phyloP scores from a whole-genome alignment of 2,113 vertebrate species.

The Pteropus alecto region DNA sequence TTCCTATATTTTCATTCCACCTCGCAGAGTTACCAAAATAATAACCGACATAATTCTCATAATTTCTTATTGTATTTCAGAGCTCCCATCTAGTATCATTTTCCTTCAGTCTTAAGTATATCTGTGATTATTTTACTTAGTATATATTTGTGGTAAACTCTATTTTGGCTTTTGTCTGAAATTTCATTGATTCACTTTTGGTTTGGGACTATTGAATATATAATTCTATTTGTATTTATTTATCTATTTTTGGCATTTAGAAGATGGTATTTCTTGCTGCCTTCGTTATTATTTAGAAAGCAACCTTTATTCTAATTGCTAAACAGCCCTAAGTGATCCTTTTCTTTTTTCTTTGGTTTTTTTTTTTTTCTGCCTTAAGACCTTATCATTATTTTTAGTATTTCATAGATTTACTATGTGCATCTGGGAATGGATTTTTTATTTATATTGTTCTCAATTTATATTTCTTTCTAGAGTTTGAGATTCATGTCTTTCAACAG shows the following conservation, averaged over 20 bases:
- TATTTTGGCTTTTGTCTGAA: neutral
- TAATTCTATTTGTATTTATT: neutral
- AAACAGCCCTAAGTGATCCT: neutral
- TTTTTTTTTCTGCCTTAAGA: neutral
- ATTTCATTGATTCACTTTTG: neutral
- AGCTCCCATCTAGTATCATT: neutral
- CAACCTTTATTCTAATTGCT: neutral
- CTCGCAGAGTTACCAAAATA: neutral
- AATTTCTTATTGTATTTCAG: neutral
- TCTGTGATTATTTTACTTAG: neutral
- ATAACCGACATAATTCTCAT: neutral
- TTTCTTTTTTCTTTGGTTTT: neutral
- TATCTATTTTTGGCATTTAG: neutral
- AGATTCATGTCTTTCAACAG: neutral
- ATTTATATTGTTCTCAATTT: neutral
- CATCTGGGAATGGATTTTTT: neutral
- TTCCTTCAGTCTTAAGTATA: neutral
- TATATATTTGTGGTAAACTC: neutral
- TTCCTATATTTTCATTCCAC: neutral
- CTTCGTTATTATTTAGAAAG: neutral
- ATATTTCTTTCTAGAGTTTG: neutral
- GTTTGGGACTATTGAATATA: neutral
- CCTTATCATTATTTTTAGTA: neutral
- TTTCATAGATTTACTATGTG: neutral
- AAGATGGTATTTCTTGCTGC: neutral